phyloP scores from a whole-genome alignment of 2,797 vertebrate species.

The Spondyliosoma cantharus region DNA sequence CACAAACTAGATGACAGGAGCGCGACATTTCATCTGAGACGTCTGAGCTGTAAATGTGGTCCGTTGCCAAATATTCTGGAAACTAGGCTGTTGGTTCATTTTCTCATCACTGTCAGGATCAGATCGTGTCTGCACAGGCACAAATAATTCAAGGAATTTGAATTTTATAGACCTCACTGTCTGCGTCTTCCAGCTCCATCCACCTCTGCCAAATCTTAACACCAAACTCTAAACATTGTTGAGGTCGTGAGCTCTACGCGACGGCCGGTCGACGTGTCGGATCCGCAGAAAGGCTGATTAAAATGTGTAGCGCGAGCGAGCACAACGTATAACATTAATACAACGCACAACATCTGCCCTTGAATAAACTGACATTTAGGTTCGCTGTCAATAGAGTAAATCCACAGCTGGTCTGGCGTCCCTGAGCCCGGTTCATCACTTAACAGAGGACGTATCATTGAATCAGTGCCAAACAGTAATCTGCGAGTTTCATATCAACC shows the following conservation, averaged over 20 bases:
- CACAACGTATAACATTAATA: slow-evolving; percentile 4
- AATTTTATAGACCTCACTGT: too few relatives aligned
- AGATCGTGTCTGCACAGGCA: too few relatives aligned
- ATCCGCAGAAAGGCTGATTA: slow-evolving; percentile 22
- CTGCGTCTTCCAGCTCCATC: not conserved
- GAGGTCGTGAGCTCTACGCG: not conserved
- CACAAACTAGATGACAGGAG: too few relatives aligned
- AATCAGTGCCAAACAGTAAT: slow-evolving; percentile 67
- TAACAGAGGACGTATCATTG: slow-evolving; percentile 70
- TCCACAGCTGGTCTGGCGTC: slow-evolving; percentile 48
- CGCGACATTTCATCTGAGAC: too few relatives aligned
- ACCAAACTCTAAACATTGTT: not conserved
- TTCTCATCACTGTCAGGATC: too few relatives aligned
- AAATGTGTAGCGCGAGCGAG: slow-evolving; percentile 6
- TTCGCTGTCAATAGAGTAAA: slow-evolving; percentile 39
- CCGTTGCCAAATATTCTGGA: too few relatives aligned
- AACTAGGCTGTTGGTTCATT: too few relatives aligned
- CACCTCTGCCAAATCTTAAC: not conserved
- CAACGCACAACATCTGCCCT: not conserved
- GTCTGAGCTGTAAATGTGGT: too few relatives aligned
- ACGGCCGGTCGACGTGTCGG: not conserved
- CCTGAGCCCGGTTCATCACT: slow-evolving; percentile 58
- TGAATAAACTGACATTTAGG: slow-evolving; percentile 35
- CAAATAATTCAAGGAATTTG: too few relatives aligned
- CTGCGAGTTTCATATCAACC: slow-evolving; percentile 58